phyloP scores from a whole-genome alignment of 2,888 invertebrate species.

The Disparrhopalites patrizii region DNA sequence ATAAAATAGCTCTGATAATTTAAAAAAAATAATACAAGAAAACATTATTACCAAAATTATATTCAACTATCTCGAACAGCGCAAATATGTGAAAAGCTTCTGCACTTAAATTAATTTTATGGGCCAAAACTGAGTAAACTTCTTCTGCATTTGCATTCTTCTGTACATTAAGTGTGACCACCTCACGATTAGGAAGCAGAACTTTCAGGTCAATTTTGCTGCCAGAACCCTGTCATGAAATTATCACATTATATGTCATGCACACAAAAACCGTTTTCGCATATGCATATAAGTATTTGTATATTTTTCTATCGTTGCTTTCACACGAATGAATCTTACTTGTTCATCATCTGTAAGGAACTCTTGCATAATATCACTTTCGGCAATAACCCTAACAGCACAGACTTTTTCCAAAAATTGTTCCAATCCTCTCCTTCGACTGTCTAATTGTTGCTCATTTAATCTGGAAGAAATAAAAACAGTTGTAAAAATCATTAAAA shows the following conservation, averaged over 20 bases:
- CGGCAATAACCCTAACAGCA: conserved; percentile 95
- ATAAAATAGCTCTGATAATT: conserved; percentile 7
- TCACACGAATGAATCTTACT: no score
- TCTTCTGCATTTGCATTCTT: conserved; percentile 86
- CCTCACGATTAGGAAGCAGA: conserved; percentile 84
- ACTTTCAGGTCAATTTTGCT: conserved; percentile 63
- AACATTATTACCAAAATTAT: conserved; percentile 74
- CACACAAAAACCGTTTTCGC: no score
- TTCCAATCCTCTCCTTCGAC: conserved; percentile 87
- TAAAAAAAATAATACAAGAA: neutral
- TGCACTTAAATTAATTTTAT: conserved; percentile 74
- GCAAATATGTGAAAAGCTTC: conserved; percentile 87
- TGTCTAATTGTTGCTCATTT: conserved; percentile 95
- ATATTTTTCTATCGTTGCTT: no score
- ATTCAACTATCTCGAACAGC: conserved; percentile 94
- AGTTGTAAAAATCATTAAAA: conserved; percentile 5
- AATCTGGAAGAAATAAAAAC: conserved; percentile 55
- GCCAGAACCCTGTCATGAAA: conserved; percentile 51
- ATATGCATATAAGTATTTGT: no score
- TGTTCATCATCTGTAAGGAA: conserved; percentile 86
- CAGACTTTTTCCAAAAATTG: conserved; percentile 98
- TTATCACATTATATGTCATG: no score
- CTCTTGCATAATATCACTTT: conserved; percentile 94
- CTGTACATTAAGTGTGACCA: conserved; percentile 80
- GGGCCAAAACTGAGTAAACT: conserved; percentile 81